Base-by-base conservation (phyloP, 2,888 invertebrate genomes). In the Toxonevra muliebris region DNA sequence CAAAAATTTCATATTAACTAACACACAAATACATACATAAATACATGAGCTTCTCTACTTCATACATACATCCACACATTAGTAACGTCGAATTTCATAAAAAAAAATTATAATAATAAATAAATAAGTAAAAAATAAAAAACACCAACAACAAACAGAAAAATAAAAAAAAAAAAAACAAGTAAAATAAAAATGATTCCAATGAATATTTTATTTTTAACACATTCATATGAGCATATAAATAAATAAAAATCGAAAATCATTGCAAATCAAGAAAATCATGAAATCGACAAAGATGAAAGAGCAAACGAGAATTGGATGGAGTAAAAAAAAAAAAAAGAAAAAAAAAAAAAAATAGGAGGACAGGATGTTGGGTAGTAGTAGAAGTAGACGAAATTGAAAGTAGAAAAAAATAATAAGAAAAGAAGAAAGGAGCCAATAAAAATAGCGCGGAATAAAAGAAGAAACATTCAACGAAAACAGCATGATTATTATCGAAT, bases 161-260 rank as follows among this genome's bases (percentile, higher is more conserved):
- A n/a, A n/a, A n/a, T n/a, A n/a, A 15, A n/a, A 30, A 20, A 57
- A 12, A 8, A 19, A 11, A n/a, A n/a, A 15, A 30, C 15, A 57
- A 30, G 30, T 19, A 20, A 30, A 61, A 61, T 9, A 40, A 30
- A 11, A 40, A 45, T 50, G 43, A 62, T 53, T 52, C 62, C 62
- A 62, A 62, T 53, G 52, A 62, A 62, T 62, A 53, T 62, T 52
- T 53, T 53, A 62, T 62, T 62, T 62, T 62, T 53, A 53, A 62
- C 52, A 62, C 62, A 52, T 57, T 48, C 64, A 40, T 40, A 15
- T n/a, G 9, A 12, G n/a, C 40, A 41, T 13, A 48, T 48, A 48
- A 15, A 48, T 64, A 64, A 40, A 64, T 50, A 64, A 41, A 59
- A 43, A 59, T 59, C 45, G 59, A 59, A 45, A 42, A 59, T 42